Evolutionary conservation across 2,797 vertebrate species (phyloP).

Genomic region (Cirrhinus molitorella): DNA sequence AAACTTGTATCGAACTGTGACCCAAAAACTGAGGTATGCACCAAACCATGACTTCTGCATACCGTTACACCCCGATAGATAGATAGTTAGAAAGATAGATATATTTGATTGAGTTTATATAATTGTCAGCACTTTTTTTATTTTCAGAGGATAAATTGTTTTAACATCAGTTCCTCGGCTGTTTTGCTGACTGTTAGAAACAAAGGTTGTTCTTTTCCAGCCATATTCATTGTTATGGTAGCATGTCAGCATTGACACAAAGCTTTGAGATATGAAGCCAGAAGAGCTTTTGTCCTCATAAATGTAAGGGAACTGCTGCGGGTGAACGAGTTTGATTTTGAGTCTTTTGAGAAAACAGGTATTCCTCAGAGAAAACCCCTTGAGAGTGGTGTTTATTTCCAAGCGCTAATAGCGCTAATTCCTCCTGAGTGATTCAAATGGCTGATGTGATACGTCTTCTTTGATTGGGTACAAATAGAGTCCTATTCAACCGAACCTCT

Average conservation of each 20-base stretch:
- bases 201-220: conserved; percentile 17
- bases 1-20: too few relatives aligned
- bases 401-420: conserved; percentile 50
- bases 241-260: conserved; percentile 12
- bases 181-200: background rate
- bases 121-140: too few relatives aligned
- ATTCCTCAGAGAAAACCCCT: conserved; percentile 29
- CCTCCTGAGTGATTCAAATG: conserved; percentile 47
- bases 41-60: too few relatives aligned
- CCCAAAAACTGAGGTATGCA: too few relatives aligned
- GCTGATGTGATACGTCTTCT: conserved; percentile 33
- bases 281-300: conserved; percentile 2
- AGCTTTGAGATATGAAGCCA: conserved; percentile 8
- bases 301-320: background rate
- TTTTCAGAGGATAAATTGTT: too few relatives aligned
- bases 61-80: background rate
- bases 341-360: conserved; percentile 37
- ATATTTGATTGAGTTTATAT: background rate
- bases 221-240: conserved; percentile 35
- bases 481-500: conserved; percentile 40
- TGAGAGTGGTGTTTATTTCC: conserved; percentile 53
- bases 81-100: background rate
- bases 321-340: conserved; percentile 33
- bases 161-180: background rate
- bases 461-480: conserved; percentile 43